Evolutionary conservation across 2,888 invertebrate genomes (phyloP), one percentile per base, ranked within the genome.

Genomic region (Clunio marinus): DNA sequence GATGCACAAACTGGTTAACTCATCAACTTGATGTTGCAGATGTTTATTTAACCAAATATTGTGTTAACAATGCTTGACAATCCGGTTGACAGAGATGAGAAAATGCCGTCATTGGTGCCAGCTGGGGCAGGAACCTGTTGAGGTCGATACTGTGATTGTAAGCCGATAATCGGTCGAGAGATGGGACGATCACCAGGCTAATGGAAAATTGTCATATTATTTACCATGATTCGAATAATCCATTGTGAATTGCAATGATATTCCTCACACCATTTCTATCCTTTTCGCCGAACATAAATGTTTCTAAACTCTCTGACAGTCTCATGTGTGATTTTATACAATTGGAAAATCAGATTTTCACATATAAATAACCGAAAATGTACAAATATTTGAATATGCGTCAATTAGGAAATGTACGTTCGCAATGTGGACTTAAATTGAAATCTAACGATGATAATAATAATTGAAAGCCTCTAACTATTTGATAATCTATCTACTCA

Each of bases 41-140:
- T 57, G 22, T 25, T 24, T 13, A 17, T 22, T 77, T 82, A 88
- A 75, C 89, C 89, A 74, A 91, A 90, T 74, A 90, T 84, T 75
- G 88, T 91, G 70, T 84, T 87, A 71, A 91, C 88, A 72, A 92
- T 81, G 75, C 83, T 90, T 75, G 87, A 90, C 74, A 92, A 85
- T 17, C 91, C 88, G 75, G 83, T 89, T 73, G 87, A 86, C 73
- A 92, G 83, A 45, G 89, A 88, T 20, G 90, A 85, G 74, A 92
- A 84, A 72, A 91, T 84, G 32, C 89, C 88, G 70, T 80, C 77
- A 71, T 82, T 81, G 65, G 78, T 8, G 32, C 32, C 32, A 74
- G 75, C 69, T 58, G 81, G 75, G 17, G 22, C 37, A 20, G 35
- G 63, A 22, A 25, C 32, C 65, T 80, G 73, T 70, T 82, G 76